phyloP scores from a whole-genome alignment of 2,113 vertebrate species.

The Forbesichthys papilliferus region DNA sequence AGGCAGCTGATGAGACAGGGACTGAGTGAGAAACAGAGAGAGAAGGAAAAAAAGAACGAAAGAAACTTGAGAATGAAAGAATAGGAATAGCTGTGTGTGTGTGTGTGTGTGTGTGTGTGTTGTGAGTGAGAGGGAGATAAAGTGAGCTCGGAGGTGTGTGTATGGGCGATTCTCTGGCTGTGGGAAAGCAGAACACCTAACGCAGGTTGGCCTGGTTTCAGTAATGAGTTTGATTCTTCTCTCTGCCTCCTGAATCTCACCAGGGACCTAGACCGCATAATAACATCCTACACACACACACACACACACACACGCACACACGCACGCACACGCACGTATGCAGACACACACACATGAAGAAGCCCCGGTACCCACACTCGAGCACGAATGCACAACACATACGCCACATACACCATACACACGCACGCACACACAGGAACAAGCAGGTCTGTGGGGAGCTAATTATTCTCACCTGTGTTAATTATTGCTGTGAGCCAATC shows the following conservation, averaged over 20 bases:
- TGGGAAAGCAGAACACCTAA: constrained; percentile 76
- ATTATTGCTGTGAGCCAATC: constrained; percentile 99
- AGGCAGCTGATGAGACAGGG: constrained; percentile 14
- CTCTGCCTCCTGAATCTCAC: constrained; percentile 84
- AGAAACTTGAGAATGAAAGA: background rate
- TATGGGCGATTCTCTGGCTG: constrained; percentile 70
- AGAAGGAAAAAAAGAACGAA: constrained; percentile 2
- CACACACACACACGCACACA: constrained; percentile 29
- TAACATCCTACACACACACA: constrained; percentile 79
- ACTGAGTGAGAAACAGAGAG: background rate
- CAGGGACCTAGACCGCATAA: constrained; percentile 85
- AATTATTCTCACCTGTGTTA: constrained; percentile 99
- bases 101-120: too few relatives aligned
- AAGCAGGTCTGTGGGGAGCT: constrained; percentile 93
- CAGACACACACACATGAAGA: constrained; percentile 29
- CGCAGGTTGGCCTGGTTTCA: constrained; percentile 84
- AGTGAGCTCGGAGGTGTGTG: constrained; percentile 56
- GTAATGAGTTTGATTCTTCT: constrained; percentile 94
- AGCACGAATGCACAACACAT: background rate
- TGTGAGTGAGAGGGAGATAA: background rate
- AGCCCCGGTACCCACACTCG: constrained; percentile 2
- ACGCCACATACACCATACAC: background rate
- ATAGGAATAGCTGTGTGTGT: too few relatives aligned
- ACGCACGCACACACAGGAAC: constrained; percentile 26
- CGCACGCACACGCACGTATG: constrained; percentile 32